Evolutionary conservation across 2,888 invertebrate species (phyloP), one percentile per base, ranked within the genome.

Genomic region (Drosophila nr. perissopoda): DNA sequence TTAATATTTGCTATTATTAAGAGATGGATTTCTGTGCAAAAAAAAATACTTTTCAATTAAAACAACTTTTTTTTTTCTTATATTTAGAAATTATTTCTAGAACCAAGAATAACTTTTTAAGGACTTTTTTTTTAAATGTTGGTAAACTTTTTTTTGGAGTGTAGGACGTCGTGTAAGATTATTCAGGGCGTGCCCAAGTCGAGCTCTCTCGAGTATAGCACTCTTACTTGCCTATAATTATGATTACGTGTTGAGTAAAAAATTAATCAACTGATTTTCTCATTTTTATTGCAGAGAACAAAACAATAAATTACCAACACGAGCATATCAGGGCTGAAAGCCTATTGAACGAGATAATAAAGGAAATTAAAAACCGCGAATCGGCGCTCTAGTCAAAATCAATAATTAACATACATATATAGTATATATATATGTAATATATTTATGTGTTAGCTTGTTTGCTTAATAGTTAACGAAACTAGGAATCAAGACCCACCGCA

Each of bases 311-410:
- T 51, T 52, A 80, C 51, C 67, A 81, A 68, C 8, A 46, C 16
- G 54, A 81, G 67, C 88, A 90, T 87, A 87, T 87, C 90, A 82
- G 48, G 73, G 59, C 62, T 58, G 16, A 61, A 59, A 62, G 72
- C 42, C 60, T 51, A 54, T 34, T 38, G 38, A 51, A 49, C 64
- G 68, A 46, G 46, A 46, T 46, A 46, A 80, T 69, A 62, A 66
- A 70, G 62, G 54, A 78, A 65, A 33, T 53, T 53, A 38, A 61
- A 21, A 61, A 46, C 31, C 13, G 46, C 48, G 21, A 46, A 46
- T 8, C 10, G 48, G 53, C 33, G n/a, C 48, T 46, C 81, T 78
- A 81, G 82, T 76, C 81, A 76, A 71, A 58, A 31, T 52, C 52
- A 25, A 68, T 56, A 38, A 77, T 13, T 40, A 33, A 60, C 48